Percentiles rank a stretch among this genome's conserved stretches.
These are phyloP conservation scores for Accipiter virgatus DNA, from an alignment of 2,113 vertebrate species.

Conservation along the genomic window DNA sequence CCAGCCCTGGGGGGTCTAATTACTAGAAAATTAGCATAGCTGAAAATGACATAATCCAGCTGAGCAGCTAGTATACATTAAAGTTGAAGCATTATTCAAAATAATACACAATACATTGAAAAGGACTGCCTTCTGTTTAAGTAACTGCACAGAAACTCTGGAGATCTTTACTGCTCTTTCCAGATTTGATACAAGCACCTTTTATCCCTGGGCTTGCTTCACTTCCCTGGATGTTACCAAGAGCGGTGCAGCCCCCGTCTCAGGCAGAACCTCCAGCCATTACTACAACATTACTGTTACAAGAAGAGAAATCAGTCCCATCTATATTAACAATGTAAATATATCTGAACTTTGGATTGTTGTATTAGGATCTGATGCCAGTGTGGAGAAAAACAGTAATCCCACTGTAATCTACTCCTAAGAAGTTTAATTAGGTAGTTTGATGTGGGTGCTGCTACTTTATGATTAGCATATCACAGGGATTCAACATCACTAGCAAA, in stretches of 20 bases:
- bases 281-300: background rate
- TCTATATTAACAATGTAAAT: background rate
- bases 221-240: background rate
- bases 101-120: background rate
- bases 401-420: background rate
- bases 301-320: background rate
- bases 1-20: background rate
- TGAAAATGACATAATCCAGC: background rate
- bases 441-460: fast-evolving
- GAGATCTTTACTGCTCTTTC: background rate
- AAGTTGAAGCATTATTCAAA: background rate
- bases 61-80: background rate
- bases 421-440: background rate
- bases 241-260: fast-evolving
- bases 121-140: background rate
- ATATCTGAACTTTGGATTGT: background rate
- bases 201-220: background rate
- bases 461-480: background rate
- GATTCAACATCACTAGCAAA: background rate
- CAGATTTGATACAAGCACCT: background rate
- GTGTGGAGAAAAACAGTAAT: background rate
- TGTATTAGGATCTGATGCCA: background rate
- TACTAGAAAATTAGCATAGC: background rate
- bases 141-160: background rate
- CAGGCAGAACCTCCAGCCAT: background rate